Conservation (phyloP, 2,113 vertebrate genomes). For the Chaetura pelagica region DNA sequence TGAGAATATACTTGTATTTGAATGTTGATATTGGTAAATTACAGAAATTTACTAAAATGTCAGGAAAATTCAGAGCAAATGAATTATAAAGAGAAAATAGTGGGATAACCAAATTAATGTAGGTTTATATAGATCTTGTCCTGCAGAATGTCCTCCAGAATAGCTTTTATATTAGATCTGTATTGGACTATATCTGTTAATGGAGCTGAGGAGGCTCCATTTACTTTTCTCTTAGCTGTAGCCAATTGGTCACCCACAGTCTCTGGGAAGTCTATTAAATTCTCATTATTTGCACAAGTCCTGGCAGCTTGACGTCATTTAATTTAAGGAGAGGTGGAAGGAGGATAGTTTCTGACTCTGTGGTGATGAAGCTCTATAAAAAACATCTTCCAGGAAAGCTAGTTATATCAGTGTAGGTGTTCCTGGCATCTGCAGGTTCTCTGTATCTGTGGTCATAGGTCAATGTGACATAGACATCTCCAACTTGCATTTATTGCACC, state of each 20-base stretch:
- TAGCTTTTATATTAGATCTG: neutral
- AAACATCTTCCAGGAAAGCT: neutral
- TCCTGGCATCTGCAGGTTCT: neutral
- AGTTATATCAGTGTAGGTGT: neutral
- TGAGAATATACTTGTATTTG: neutral
- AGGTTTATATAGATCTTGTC: neutral
- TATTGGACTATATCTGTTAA: neutral
- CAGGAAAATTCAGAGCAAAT: neutral
- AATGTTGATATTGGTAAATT: neutral
- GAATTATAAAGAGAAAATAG: neutral
- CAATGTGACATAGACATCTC: neutral
- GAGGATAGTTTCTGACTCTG: neutral
- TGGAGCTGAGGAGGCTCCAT: neutral
- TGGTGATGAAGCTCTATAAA: neutral
- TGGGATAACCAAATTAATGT: neutral
- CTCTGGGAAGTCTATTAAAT: neutral
- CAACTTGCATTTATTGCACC: neutral
- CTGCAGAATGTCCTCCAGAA: neutral
- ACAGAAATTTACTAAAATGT: neutral
- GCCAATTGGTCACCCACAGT: neutral
- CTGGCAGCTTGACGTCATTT: neutral
- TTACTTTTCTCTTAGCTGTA: neutral
- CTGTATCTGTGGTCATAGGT: neutral
- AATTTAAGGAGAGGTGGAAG: neutral
- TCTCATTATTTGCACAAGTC: neutral